Conservation (phyloP, 2,113 vertebrate species). For the Notarius quadriscutis region DNA sequence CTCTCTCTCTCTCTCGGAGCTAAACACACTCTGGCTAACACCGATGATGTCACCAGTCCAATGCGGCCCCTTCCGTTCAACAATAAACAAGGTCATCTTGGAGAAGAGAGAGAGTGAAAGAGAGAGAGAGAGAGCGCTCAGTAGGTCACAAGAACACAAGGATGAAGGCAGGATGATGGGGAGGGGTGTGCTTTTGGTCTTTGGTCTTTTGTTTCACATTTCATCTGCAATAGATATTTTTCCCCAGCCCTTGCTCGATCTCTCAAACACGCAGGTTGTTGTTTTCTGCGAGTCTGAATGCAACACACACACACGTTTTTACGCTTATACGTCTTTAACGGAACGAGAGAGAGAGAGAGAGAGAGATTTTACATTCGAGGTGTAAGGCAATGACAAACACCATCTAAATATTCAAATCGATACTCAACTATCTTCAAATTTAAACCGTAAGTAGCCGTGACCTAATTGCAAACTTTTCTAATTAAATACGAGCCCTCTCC, state of each 20-base stretch:
- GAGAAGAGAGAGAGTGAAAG: constrained; percentile 38
- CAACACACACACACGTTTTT: not conserved
- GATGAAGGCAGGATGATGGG: constrained; percentile 16
- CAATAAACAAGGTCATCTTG: constrained; percentile 59
- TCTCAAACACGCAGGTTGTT: not conserved
- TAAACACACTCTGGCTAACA: constrained; percentile 56
- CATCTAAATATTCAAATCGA: not conserved
- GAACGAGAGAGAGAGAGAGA: not conserved
- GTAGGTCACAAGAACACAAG: constrained; percentile 16
- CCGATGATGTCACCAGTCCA: constrained; percentile 67
- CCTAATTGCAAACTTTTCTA: not conserved
- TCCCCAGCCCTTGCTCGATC: not conserved
- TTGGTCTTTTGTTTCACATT: constrained; percentile 62
- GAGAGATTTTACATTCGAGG: not conserved
- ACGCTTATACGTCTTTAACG: not conserved
- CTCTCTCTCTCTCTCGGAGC: constrained; percentile 22
- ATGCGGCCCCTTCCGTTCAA: constrained; percentile 55
- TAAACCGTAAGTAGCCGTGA: not conserved
- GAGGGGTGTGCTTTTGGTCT: constrained; percentile 45
- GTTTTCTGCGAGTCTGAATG: not conserved
- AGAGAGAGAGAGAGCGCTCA: constrained; percentile 33
- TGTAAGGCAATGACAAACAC: not conserved
- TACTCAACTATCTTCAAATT: not conserved
- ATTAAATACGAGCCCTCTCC: too few relatives aligned
- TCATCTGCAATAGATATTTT: constrained; percentile 56